phyloP scores from a whole-genome alignment of 2,113 vertebrate species.

The Nesoenas mayeri region DNA sequence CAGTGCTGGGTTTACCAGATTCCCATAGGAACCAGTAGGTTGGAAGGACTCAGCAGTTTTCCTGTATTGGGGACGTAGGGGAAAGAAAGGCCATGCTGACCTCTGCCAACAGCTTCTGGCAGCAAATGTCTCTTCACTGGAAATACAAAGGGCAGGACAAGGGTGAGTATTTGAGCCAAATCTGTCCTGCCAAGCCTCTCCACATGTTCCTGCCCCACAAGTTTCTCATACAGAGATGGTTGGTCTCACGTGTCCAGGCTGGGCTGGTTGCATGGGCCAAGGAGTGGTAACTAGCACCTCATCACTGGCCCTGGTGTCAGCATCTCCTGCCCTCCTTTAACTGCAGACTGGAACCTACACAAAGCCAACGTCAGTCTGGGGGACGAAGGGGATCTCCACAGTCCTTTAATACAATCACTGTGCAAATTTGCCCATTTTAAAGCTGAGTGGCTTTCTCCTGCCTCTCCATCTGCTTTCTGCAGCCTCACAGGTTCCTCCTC shows the following conservation, averaged over 20 bases:
- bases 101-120: neutral
- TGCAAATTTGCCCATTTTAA: neutral
- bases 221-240: neutral
- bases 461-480: neutral
- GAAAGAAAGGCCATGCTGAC: neutral
- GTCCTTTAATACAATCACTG: neutral
- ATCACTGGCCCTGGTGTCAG: neutral
- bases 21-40: neutral
- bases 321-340: neutral
- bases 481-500: neutral
- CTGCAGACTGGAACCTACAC: neutral
- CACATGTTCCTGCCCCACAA: rapidly evolving
- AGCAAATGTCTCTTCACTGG: neutral
- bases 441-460: neutral
- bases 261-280: neutral
- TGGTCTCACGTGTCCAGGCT: rapidly evolving
- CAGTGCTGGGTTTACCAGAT: neutral
- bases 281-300: neutral
- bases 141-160: neutral
- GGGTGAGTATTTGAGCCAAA: neutral
- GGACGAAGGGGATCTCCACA: neutral
- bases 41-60: neutral
- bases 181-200: neutral
- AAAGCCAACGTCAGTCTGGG: neutral
- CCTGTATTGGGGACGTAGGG: neutral